phyloP scores from a whole-genome alignment of 2,888 invertebrate genomes.

The Noctua janthe region DNA sequence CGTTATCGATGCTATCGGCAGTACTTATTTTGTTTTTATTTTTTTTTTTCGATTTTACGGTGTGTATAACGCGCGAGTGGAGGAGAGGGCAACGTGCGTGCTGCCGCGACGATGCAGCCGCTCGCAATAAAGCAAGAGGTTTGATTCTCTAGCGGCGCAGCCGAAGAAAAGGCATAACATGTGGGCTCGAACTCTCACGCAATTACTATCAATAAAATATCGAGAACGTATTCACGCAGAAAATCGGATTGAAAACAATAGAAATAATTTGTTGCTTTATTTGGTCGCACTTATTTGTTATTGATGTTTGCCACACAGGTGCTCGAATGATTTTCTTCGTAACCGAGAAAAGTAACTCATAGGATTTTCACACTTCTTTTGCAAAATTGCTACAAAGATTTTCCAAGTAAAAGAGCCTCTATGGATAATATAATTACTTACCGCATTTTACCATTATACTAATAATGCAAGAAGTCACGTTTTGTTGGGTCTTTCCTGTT shows the following conservation, averaged over 20 bases:
- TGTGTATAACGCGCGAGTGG: slow-evolving; percentile 65
- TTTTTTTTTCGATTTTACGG: slow-evolving; percentile 70
- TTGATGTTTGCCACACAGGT: slow-evolving; percentile 44
- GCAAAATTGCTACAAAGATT: slow-evolving; percentile 21
- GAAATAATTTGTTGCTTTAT: slow-evolving; percentile 63
- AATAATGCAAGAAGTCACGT: slow-evolving; percentile 44
- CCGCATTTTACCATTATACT: slow-evolving; percentile 1
- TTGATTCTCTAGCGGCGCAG: slow-evolving; percentile 60
- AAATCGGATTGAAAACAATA: slow-evolving; percentile 67
- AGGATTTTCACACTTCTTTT: slow-evolving; percentile 33
- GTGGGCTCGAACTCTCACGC: slow-evolving; percentile 63
- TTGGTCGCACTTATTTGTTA: slow-evolving; percentile 57
- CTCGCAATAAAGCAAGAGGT: slow-evolving; percentile 77
- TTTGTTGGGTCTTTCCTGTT: slow-evolving; percentile 43
- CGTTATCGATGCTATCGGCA: slow-evolving; percentile 61
- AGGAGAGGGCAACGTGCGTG: slow-evolving; percentile 75
- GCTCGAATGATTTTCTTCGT: slow-evolving; percentile 42
- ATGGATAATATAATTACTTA: slow-evolving; percentile 9
- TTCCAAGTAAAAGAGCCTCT: slow-evolving; percentile 31
- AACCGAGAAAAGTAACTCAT: slow-evolving; percentile 10
- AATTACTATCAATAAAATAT: slow-evolving; percentile 52
- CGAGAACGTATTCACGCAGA: slow-evolving; percentile 57
- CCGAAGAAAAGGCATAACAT: slow-evolving; percentile 71
- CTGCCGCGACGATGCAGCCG: slow-evolving; percentile 80
- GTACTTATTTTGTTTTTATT: slow-evolving; percentile 61